Percentiles rank a stretch among this genome's conserved stretches.
Conservation (phyloP, 2,113 vertebrate species). For the Cottus gobio region DNA sequence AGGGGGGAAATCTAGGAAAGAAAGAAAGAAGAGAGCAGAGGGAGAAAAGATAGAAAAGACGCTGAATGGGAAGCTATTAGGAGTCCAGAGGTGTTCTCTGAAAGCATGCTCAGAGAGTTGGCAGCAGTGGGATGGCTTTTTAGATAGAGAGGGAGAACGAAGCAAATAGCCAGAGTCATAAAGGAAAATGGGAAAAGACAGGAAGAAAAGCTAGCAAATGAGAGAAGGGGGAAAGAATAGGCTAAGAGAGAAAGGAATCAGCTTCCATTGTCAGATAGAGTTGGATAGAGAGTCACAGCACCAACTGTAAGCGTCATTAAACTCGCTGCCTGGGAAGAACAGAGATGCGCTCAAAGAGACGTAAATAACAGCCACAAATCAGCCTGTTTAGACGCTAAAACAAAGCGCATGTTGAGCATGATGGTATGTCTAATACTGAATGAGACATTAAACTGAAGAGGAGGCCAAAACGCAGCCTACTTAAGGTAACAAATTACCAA, state of each 20-base stretch:
- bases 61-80: conserved; percentile 32
- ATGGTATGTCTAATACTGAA: conserved; percentile 37
- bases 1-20: neutral
- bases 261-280: neutral
- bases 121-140: conserved; percentile 21
- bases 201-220: neutral
- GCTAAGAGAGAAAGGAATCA: neutral
- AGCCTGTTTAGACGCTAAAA: conserved; percentile 38
- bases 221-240: neutral
- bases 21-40: neutral
- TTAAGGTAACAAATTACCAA: conserved; percentile 54
- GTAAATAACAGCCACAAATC: conserved; percentile 15
- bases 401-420: conserved; percentile 32
- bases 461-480: conserved; percentile 33
- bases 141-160: conserved; percentile 7
- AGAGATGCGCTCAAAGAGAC: conserved; percentile 18
- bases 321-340: conserved; percentile 14
- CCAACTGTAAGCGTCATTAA: conserved; percentile 22
- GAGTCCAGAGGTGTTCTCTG: conserved; percentile 35
- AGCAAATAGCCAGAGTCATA: neutral
- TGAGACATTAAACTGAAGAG: conserved; percentile 36
- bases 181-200: neutral
- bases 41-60: conserved; percentile 16
- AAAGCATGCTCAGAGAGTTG: conserved; percentile 23
- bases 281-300: conserved; percentile 1